These are phyloP conservation scores for Burhinus oedicnemus DNA, from an alignment of 2,113 vertebrate genomes.

Conservation along the genomic window DNA sequence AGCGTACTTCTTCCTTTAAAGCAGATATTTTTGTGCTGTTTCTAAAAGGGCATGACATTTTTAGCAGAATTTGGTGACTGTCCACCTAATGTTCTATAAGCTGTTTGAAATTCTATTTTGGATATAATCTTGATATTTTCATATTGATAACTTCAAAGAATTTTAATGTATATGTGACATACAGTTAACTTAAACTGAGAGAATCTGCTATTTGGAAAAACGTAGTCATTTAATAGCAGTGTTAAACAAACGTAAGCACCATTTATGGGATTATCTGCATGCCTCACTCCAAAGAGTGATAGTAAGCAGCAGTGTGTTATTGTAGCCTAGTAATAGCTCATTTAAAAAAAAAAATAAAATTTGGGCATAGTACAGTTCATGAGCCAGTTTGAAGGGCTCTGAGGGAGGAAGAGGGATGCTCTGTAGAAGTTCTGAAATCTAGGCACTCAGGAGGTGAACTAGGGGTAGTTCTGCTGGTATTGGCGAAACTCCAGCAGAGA, in stretches of 20 bases:
- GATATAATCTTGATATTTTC: constrained; percentile 63
- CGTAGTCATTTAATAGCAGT: neutral
- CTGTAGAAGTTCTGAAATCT: neutral
- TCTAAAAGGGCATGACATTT: neutral
- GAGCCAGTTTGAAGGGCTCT: neutral
- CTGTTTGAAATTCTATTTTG: constrained; percentile 70
- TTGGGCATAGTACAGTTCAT: neutral
- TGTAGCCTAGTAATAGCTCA: neutral
- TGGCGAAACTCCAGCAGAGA: neutral
- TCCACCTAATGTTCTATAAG: neutral
- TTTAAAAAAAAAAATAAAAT: neutral
- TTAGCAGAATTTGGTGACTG: constrained; percentile 10
- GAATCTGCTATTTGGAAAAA: neutral
- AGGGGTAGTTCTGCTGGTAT: neutral
- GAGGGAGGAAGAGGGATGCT: neutral
- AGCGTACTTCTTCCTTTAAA: neutral
- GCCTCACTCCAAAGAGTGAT: neutral
- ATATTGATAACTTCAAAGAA: neutral
- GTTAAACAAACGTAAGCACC: neutral
- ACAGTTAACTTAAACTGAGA: neutral
- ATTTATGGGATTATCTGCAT: fast-evolving
- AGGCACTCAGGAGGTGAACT: too few species aligned
- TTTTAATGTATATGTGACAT: neutral
- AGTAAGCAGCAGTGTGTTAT: neutral
- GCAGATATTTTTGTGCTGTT: neutral